Evolutionary conservation across 2,113 vertebrate species (phyloP).

Genomic region (Triplophysa siluroides): DNA sequence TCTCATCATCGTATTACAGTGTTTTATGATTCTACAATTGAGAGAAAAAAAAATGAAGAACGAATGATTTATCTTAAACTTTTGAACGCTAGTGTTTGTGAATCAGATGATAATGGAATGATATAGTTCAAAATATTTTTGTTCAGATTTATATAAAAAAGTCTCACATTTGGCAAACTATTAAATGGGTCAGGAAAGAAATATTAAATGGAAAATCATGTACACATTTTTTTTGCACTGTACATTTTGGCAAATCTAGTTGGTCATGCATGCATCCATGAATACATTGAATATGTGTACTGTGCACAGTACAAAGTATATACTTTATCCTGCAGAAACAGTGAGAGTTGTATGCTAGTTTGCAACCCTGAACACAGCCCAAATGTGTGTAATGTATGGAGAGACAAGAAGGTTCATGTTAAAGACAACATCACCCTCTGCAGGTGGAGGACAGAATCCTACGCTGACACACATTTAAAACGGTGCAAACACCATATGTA

Average conservation of each 20-base stretch:
- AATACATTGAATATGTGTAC: not conserved
- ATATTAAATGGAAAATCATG: not conserved
- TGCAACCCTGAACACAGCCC: not conserved
- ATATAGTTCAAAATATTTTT: too few species aligned
- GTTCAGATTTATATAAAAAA: too few species aligned
- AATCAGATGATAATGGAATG: too few species aligned
- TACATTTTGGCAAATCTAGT: not conserved
- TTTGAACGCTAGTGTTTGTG: too few species aligned
- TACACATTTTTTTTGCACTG: not conserved
- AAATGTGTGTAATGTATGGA: slow-evolving; percentile 34
- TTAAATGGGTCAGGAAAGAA: not conserved
- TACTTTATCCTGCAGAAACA: not conserved
- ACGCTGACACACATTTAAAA: slow-evolving; percentile 50
- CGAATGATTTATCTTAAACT: too few species aligned
- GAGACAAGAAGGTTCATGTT: slow-evolving; percentile 57
- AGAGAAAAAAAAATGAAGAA: too few species aligned
- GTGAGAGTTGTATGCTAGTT: not conserved
- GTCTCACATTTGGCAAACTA: too few species aligned
- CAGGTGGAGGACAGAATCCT: slow-evolving; percentile 63
- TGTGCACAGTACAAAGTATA: not conserved
- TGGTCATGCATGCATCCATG: not conserved
- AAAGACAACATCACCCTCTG: slow-evolving; percentile 79
- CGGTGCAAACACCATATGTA: slow-evolving; percentile 18
- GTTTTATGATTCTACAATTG: too few species aligned
- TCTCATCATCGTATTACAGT: too few species aligned